Conservation (phyloP, 2,797 vertebrate species). For the Netta rufina region DNA sequence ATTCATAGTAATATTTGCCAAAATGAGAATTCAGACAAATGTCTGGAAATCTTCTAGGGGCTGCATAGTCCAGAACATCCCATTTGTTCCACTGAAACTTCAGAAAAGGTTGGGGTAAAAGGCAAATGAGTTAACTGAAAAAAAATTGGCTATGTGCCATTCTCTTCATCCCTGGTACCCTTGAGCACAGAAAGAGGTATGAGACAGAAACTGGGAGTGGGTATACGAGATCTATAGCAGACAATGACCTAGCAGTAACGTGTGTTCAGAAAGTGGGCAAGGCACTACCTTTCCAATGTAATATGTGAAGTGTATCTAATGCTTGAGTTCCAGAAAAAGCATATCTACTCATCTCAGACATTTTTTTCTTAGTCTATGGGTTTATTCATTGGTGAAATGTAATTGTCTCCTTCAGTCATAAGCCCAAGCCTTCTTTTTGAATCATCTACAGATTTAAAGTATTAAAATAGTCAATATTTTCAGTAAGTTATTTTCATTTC, state of each 20-base stretch:
- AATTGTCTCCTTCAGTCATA: background rate
- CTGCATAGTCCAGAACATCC: background rate
- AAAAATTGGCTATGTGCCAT: background rate
- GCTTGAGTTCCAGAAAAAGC: background rate
- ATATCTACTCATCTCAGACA: background rate
- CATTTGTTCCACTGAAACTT: conserved; percentile 25
- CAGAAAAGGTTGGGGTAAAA: background rate
- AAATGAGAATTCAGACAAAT: conserved; percentile 21
- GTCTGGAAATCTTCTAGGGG: background rate
- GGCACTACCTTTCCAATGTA: background rate
- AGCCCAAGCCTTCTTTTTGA: background rate
- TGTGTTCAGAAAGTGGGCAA: background rate
- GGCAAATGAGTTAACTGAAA: background rate
- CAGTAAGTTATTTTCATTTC: background rate
- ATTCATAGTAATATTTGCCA: background rate
- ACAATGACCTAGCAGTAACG: background rate
- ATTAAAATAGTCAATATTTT: background rate
- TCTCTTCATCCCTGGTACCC: background rate
- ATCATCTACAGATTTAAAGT: background rate
- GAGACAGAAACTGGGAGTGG: background rate
- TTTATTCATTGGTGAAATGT: background rate
- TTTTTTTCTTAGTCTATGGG: background rate
- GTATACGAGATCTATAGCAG: background rate
- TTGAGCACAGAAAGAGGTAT: background rate
- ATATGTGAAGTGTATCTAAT: background rate